Percentiles rank a stretch among this genome's conserved stretches.
Conservation (phyloP, 2,888 invertebrate genomes). For the Eristalis arbustorum region DNA sequence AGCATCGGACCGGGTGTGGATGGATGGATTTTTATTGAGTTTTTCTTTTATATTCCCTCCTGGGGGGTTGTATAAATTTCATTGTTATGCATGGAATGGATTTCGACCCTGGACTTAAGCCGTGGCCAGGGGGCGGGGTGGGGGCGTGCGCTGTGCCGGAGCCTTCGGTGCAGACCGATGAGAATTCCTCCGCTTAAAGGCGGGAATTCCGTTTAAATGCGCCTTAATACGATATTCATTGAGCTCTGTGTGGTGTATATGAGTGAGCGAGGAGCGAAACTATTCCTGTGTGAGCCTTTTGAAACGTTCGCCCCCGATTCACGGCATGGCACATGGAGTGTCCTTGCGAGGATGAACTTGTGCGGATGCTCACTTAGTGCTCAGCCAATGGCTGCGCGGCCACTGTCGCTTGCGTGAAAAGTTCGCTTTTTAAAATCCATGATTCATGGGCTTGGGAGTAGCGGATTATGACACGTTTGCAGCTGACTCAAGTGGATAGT, state of each 20-base stretch:
- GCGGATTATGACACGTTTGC: no score
- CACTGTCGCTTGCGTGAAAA: no score
- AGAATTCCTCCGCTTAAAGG: background rate
- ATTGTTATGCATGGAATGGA: conserved; percentile 67
- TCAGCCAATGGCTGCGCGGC: no score
- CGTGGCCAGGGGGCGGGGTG: background rate
- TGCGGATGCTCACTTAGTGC: no score
- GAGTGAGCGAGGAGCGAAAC: background rate
- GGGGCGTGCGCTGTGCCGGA: no score
- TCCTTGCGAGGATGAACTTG: no score
- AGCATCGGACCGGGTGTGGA: conserved; percentile 1
- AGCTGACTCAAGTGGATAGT: no score
- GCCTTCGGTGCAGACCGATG: background rate
- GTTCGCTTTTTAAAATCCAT: no score
- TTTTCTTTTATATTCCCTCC: conserved; percentile 1
- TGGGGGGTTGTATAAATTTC: conserved; percentile 52
- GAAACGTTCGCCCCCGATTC: no score
- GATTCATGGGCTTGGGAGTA: no score
- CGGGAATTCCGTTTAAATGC: conserved; percentile 14
- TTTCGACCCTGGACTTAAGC: conserved; percentile 42
- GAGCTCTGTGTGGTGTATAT: background rate
- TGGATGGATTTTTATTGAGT: conserved; percentile 51
- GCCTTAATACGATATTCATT: conserved; percentile 34
- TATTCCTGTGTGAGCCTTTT: background rate
- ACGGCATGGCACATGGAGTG: no score